These are phyloP conservation scores for Rutilus rutilus DNA, from an alignment of 2,113 vertebrate genomes.

Conservation along the genomic window DNA sequence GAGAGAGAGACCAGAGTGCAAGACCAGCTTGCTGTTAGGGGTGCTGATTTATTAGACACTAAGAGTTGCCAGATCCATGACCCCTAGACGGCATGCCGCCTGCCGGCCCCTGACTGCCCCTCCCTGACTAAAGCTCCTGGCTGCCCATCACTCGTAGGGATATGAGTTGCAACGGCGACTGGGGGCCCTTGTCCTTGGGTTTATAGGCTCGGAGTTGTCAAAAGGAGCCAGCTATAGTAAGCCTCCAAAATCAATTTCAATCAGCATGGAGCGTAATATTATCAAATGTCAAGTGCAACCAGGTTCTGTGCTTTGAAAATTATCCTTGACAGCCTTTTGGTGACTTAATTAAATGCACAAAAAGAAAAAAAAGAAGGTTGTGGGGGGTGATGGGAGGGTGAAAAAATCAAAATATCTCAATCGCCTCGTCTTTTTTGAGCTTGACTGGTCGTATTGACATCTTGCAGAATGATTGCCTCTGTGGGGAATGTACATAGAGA, in stretches of 20 bases:
- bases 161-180: constrained; percentile 77
- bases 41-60: constrained; percentile 76
- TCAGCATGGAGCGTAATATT: constrained; percentile 98
- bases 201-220: constrained; percentile 88
- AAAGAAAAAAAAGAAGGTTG: constrained; percentile 69
- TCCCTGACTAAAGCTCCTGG: constrained; percentile 57
- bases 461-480: constrained; percentile 90
- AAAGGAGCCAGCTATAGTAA: constrained; percentile 71
- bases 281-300: constrained; percentile 98
- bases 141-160: constrained; percentile 80
- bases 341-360: constrained; percentile 98
- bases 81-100: constrained; percentile 68
- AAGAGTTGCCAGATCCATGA: constrained; percentile 74
- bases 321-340: constrained; percentile 99
- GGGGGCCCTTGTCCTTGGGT: constrained; percentile 83
- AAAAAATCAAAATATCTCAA: constrained; percentile 86
- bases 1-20: neutral
- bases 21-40: constrained; percentile 44
- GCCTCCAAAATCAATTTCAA: constrained; percentile 97
- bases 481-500: constrained; percentile 64
- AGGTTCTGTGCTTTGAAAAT: constrained; percentile 91
- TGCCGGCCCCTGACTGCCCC: constrained; percentile 60
- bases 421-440: constrained; percentile 84
- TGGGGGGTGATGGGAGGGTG: constrained; percentile 24
- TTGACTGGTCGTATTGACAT: constrained; percentile 93